A percentile compares a stretch with the other conserved stretches of the same genome.
Conservation (phyloP, 2,888 invertebrate species). For the Heterodera filipjevi region DNA sequence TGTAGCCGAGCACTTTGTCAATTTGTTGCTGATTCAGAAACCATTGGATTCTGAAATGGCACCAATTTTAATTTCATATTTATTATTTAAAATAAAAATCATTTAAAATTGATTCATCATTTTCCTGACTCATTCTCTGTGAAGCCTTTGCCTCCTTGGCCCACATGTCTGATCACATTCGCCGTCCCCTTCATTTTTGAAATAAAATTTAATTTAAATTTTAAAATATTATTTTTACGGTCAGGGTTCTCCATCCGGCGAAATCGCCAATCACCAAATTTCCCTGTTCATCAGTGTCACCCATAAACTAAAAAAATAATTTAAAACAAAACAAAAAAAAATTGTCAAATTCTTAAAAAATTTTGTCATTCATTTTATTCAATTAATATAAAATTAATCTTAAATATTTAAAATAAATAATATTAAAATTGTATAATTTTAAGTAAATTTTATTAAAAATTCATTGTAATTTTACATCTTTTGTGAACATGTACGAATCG, state of each 20-base stretch:
- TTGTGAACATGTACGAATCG: slow-evolving; percentile 47
- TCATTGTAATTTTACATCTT: not conserved
- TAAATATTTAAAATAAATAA: too few species aligned
- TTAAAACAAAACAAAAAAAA: not conserved
- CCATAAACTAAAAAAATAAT: slow-evolving; percentile 45
- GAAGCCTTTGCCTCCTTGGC: slow-evolving; percentile 48
- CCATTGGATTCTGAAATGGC: slow-evolving; percentile 21
- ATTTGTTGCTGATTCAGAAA: slow-evolving; percentile 45
- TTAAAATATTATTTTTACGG: slow-evolving; percentile 42
- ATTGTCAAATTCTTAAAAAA: not conserved
- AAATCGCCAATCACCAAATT: slow-evolving; percentile 64
- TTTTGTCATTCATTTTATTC: not conserved
- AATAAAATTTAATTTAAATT: not conserved
- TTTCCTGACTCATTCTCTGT: slow-evolving; percentile 28
- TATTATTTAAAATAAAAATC: not conserved
- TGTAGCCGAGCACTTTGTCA: slow-evolving; percentile 51
- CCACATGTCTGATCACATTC: slow-evolving; percentile 39
- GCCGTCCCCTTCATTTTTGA: slow-evolving; percentile 19
- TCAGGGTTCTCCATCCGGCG: slow-evolving; percentile 54
- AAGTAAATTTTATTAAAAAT: too few species aligned
- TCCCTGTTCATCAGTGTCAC: slow-evolving; percentile 50
- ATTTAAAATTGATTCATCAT: not conserved
- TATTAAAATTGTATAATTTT: too few species aligned
- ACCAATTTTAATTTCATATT: too few species aligned
- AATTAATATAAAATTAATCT: too few species aligned